Percentiles rank a stretch among this genome's conserved stretches.
Evolutionary conservation across 2,797 vertebrate species (phyloP).

Genomic region (Mormyrops attenuatus): DNA sequence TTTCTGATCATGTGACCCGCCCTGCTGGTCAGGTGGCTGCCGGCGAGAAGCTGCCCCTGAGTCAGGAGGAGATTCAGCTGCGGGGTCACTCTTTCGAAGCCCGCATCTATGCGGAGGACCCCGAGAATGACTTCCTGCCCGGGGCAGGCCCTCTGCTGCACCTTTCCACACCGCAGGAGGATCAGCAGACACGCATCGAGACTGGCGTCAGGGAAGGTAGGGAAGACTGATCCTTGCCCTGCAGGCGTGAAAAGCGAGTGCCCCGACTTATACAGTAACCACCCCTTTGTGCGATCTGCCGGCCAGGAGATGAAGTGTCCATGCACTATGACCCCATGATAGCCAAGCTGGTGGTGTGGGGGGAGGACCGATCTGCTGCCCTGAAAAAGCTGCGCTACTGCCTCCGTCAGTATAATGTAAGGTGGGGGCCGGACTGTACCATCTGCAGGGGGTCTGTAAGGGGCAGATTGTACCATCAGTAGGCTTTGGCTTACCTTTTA

Average conservation of each 20-base stretch:
- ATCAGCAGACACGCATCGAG: constrained; percentile 79
- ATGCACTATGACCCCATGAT: constrained; percentile 97
- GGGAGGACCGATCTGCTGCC: constrained; percentile 78
- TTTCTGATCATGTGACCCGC: not conserved
- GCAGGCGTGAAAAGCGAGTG: not conserved
- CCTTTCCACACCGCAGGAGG: constrained; percentile 75
- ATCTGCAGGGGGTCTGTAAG: not conserved
- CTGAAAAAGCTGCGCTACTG: constrained; percentile 77
- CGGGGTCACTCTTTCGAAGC: constrained; percentile 91
- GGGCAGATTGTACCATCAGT: not conserved
- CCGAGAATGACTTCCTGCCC: constrained; percentile 84
- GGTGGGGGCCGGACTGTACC: constrained; percentile 28
- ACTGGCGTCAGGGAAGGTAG: constrained; percentile 90
- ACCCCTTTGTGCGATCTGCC: not conserved
- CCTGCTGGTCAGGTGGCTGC: constrained; percentile 73
- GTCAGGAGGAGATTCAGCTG: constrained; percentile 81
- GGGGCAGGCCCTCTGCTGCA: constrained; percentile 84
- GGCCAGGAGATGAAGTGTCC: constrained; percentile 88
- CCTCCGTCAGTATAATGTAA: constrained; percentile 85
- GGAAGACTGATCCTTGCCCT: not conserved
- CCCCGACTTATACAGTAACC: not conserved
- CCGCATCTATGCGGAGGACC: constrained; percentile 94
- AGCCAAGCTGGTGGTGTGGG: constrained; percentile 96
- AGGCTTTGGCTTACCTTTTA: not conserved
- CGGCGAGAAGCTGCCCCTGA: constrained; percentile 84